Base-by-base conservation (phyloP, 2,888 invertebrate species). In the Agriopis aurantiaria region DNA sequence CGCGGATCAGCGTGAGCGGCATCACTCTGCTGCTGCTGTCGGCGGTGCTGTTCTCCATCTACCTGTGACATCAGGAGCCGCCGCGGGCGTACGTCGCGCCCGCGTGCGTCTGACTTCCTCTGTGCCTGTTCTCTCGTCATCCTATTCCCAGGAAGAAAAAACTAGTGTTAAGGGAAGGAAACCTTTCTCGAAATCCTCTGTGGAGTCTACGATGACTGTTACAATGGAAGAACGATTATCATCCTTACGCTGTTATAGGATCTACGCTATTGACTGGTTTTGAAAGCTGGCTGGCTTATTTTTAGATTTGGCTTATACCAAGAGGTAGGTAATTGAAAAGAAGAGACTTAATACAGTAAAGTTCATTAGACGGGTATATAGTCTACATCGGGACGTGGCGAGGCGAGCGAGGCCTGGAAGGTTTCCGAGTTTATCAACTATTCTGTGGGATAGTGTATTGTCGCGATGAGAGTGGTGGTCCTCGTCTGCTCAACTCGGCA, bases 51-150 rank as follows among this genome's bases (percentile, higher is more conserved):
- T 75, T 88, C 66, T 82, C 85, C 73, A 82, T 83, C 52, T 76
- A 74, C 78, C 85, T 89, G 84, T 91, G 89, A 90, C 88, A 80
- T 9, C 79, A 80, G 75, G 74, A 68, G 49, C 74, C 82, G 62
- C 82, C 82, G 77, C 81, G 81, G 66, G 73, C 75, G n/a, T 23
- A 75, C 70, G 12, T 75, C 33, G 60, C 81, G 66, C 84, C 81
- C 64, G 73, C 75, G 58, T 10, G 46, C 45, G 62, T 81, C 58
- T 83, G 77, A 73, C 2, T 33, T 23, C 8, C 17, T 8, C 85
- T 0, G 82, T 90, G 55, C n/a, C n/a, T n/a, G n/a, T n/a, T n/a
- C 48, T 11, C 33, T 33, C 33, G 33, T 33, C 33, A 3, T 33
- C 3, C 33, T 33, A 5, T 33, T 33, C 1, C 33, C 33, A 33